phyloP scores from a whole-genome alignment of 2,797 vertebrate species.

The Ptychobarbus kaznakovi region DNA sequence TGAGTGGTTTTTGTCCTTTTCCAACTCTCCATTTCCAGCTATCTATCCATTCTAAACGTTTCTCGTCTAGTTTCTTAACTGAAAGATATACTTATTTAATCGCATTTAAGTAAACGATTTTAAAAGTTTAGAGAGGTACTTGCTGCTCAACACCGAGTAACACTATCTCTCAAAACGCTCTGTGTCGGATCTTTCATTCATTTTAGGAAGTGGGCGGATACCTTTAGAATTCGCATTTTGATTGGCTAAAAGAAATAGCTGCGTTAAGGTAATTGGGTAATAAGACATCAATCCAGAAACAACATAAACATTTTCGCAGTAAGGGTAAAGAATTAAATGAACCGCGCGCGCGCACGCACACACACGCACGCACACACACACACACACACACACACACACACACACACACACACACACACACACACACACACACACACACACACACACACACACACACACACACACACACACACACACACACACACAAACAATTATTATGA shows the following conservation, averaged over 20 bases:
- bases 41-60: not conserved
- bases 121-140: not conserved
- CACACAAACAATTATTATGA: no score
- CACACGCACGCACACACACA: not conserved
- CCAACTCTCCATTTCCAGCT: not conserved
- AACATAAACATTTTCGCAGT: not conserved
- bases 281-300: constrained; percentile 65
- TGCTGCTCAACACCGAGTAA: not conserved
- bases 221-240: constrained; percentile 50
- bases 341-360: not conserved
- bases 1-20: not conserved
- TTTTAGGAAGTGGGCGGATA: constrained; percentile 57
- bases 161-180: not conserved
- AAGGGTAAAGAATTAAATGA: not conserved
- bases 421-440: not conserved
- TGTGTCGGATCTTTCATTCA: constrained; percentile 2
- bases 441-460: not conserved
- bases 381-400: not conserved
- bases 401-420: no score
- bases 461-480: not conserved
- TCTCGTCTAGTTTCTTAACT: not conserved
- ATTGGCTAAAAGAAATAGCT: constrained; percentile 61
- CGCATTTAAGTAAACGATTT: not conserved
- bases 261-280: constrained; percentile 65
- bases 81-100: not conserved